Conservation (phyloP, 2,797 vertebrate species). For the Hephaestus fuliginosus region DNA sequence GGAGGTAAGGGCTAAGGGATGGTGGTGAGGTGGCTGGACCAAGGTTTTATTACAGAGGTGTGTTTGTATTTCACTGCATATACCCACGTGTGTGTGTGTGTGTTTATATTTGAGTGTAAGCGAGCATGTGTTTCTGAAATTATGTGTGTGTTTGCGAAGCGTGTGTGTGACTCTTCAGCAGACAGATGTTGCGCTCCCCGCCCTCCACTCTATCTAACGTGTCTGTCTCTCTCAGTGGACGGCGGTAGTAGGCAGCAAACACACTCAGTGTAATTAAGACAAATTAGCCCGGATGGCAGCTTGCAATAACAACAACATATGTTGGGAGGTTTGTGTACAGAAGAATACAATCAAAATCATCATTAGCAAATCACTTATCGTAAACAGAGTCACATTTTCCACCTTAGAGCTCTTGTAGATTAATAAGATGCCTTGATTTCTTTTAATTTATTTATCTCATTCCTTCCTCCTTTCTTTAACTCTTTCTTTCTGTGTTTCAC, state of each 20-base stretch:
- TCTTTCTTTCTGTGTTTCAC: neutral
- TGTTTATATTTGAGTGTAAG: conserved; percentile 28
- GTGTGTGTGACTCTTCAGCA: conserved; percentile 53
- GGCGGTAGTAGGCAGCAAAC: conserved; percentile 66
- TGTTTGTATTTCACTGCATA: conserved; percentile 57
- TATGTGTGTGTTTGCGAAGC: conserved; percentile 40
- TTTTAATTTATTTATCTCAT: conserved; percentile 7
- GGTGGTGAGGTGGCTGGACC: conserved; percentile 77
- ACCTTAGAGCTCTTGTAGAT: conserved; percentile 46
- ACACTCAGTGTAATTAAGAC: conserved; percentile 84
- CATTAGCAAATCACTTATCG: conserved; percentile 78
- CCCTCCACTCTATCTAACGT: conserved; percentile 80
- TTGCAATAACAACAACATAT: conserved; percentile 80
- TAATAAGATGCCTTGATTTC: conserved; percentile 42
- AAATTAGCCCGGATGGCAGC: conserved; percentile 81
- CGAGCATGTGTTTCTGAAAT: conserved; percentile 47
- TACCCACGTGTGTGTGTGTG: conserved; percentile 14
- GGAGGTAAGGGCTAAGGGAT: conserved; percentile 89
- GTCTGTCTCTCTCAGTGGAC: conserved; percentile 79
- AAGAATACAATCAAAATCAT: conserved; percentile 79
- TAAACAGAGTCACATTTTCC: conserved; percentile 62
- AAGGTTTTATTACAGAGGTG: conserved; percentile 90
- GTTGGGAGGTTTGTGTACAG: conserved; percentile 75
- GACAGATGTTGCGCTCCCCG: conserved; percentile 82
- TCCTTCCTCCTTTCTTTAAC: neutral